A percentile compares a stretch with the other conserved stretches of the same genome.
These are phyloP conservation scores for Rallus crepitans DNA, from an alignment of 2,797 vertebrate genomes.

Conservation along the genomic window DNA sequence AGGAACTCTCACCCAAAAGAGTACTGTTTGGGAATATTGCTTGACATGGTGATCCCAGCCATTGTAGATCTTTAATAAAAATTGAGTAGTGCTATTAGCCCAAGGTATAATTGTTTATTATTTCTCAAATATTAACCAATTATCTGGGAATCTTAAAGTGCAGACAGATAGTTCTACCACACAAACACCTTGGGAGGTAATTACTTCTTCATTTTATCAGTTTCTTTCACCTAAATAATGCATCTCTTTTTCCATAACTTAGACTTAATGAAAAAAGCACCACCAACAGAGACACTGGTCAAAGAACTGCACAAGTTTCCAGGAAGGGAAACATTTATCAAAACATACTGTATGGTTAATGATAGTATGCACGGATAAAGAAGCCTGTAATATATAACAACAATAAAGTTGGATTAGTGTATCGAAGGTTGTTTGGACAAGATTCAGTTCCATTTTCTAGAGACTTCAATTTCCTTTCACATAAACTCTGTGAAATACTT, in stretches of 20 bases:
- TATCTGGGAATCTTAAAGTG: slow-evolving; percentile 4
- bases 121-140: slow-evolving; percentile 35
- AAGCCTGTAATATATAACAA: slow-evolving; percentile 85
- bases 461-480: slow-evolving; percentile 82
- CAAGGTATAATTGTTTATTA: slow-evolving; percentile 42
- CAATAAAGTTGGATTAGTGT: slow-evolving; percentile 78
- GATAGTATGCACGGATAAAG: slow-evolving; percentile 67
- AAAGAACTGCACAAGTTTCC: neutral
- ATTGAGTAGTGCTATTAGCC: neutral
- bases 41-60: neutral
- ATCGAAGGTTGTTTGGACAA: slow-evolving; percentile 85
- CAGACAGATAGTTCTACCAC: slow-evolving; percentile 13
- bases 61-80: slow-evolving; percentile 26
- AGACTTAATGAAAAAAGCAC: slow-evolving; percentile 11
- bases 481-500: slow-evolving; percentile 86
- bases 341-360: slow-evolving; percentile 72
- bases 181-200: slow-evolving; percentile 17
- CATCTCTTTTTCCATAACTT: slow-evolving; percentile 20
- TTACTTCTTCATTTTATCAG: slow-evolving; percentile 11
- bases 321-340: slow-evolving; percentile 67
- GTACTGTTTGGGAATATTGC: neutral
- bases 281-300: neutral
- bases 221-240: slow-evolving; percentile 29
- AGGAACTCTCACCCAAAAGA: neutral
- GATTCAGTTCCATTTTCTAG: slow-evolving; percentile 84